Evolutionary conservation across 1,140 invertebrate species (phyloP), one percentile per base, ranked within the genome.

Genomic region (Aphaenogaster ashmeadi): DNA sequence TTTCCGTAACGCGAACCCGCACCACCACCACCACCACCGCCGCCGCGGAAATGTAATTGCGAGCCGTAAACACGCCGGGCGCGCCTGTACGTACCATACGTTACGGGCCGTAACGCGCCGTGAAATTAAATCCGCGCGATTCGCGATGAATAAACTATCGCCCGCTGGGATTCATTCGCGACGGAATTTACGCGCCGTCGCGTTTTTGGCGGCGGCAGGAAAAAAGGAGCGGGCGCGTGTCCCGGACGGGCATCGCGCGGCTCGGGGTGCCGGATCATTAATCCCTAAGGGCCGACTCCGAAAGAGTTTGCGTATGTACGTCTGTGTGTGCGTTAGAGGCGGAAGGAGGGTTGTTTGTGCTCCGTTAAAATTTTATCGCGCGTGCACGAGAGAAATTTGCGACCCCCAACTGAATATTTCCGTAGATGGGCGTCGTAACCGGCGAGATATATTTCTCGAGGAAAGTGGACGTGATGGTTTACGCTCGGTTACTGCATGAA

Each of bases 101-200:
- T 75, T 36, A 13, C 69, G 69, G 18, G 47, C 54, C 58, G 88
- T 88, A 91, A 91, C 90, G 74, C 75, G 50, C 67, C 86, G 90
- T 92, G 87, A 92, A 92, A 92, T 92, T 90, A 91, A 91, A 92
- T 92, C 86, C 72, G 77, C 62, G 83, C 77, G 88, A 92, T 90
- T 90, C 90, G 64, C 88, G 81, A 88, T 88, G 90, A 88, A 91
- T 90, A 91, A 91, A 91, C 87, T 91, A 91, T 91, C 88, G 72
- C 47, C 86, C 69, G 36, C 56, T 21, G 44, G 89, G 88, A 89
- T 89, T 75, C 85, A 81, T 58, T 74, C 67, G 67, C 87, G 62
- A 27, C 77, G 52, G 58, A 81, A 87, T 78, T 81, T 81, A 87
- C 85, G 75, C 75, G 36, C 75, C 79, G 38, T 13, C 33, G 69